Conservation (phyloP, 2,113 vertebrate genomes). For the Sigmodon hispidus region DNA sequence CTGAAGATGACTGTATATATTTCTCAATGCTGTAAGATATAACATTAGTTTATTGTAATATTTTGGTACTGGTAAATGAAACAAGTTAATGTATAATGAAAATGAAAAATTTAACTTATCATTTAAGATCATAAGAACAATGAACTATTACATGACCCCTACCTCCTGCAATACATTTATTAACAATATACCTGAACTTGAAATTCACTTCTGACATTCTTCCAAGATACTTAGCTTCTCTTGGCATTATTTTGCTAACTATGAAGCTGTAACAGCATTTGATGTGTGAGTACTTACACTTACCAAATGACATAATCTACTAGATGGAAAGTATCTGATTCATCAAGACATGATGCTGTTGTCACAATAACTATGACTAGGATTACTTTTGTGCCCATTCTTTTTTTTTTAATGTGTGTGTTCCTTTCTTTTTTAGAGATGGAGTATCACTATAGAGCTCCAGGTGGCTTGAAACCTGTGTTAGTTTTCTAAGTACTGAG, state of each 20-base stretch:
- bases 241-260: slow-evolving; percentile 15
- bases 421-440: neutral
- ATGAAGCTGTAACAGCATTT: slow-evolving; percentile 26
- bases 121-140: slow-evolving; percentile 48
- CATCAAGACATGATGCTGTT: neutral
- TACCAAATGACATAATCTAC: slow-evolving; percentile 39
- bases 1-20: slow-evolving; percentile 25
- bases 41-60: slow-evolving; percentile 22
- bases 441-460: neutral
- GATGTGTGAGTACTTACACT: neutral
- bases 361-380: slow-evolving; percentile 3
- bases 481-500: neutral
- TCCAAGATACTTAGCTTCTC: slow-evolving; percentile 20
- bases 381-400: neutral
- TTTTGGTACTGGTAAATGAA: slow-evolving; percentile 17
- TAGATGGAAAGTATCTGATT: neutral
- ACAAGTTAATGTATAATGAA: slow-evolving; percentile 3
- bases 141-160: neutral
- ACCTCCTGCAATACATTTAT: neutral
- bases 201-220: slow-evolving; percentile 22
- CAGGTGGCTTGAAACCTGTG: neutral
- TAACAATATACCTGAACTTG: neutral
- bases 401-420: neutral
- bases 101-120: slow-evolving; percentile 35
- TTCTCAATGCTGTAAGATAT: slow-evolving; percentile 1